Percentiles rank a stretch among this genome's conserved stretches.
phyloP scores from a whole-genome alignment of 2,113 vertebrate genomes.

The Apteryx owenii region DNA sequence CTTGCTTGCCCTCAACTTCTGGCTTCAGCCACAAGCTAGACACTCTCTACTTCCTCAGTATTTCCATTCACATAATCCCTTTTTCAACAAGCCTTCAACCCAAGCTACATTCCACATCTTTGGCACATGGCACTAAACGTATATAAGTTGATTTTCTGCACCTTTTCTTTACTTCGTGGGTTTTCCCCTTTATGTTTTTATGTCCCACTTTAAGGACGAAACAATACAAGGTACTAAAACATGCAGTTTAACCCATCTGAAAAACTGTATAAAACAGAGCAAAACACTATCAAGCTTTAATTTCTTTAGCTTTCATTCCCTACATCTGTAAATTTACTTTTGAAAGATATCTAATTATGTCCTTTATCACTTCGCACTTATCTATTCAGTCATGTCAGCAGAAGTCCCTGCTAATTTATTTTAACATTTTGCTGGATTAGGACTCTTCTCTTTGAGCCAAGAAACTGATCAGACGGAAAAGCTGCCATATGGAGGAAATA shows the following conservation, averaged over 20 bases:
- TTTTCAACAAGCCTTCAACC: not conserved
- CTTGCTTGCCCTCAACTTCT: not conserved
- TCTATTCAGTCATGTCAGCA: not conserved
- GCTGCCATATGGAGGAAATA: not conserved
- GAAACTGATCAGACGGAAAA: not conserved
- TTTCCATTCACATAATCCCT: not conserved
- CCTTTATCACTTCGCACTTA: not conserved
- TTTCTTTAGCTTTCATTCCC: not conserved
- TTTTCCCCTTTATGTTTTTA: not conserved
- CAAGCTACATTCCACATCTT: not conserved
- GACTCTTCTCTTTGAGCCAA: constrained; percentile 21
- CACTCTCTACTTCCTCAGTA: not conserved
- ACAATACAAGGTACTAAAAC: not conserved
- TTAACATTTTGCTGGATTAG: not conserved
- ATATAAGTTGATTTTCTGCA: not conserved
- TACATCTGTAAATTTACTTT: not conserved
- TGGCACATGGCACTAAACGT: not conserved
- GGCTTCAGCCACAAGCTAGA: not conserved
- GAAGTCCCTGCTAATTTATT: not conserved
- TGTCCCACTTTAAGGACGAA: not conserved
- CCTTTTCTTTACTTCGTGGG: not conserved
- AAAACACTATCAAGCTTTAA: not conserved
- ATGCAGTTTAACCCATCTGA: not conserved
- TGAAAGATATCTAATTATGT: not conserved
- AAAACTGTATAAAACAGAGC: not conserved